These are phyloP conservation scores for Python bivittatus DNA, from an alignment of 2,113 vertebrate species.

Conservation along the genomic window DNA sequence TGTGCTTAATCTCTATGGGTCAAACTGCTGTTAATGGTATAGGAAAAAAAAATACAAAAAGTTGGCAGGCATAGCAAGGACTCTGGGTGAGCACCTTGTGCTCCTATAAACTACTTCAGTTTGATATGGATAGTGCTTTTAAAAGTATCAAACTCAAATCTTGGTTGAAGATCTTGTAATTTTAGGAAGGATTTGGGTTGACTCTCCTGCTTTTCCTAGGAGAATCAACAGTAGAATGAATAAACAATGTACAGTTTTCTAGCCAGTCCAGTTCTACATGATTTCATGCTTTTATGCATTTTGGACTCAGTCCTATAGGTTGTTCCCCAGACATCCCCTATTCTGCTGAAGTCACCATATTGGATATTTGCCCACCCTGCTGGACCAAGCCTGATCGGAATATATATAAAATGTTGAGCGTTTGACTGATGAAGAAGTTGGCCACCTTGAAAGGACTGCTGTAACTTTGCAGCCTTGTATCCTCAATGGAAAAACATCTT, in stretches of 20 bases:
- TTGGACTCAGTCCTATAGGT: background rate
- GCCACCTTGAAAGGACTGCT: rapidly evolving
- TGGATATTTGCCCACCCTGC: constrained; percentile 13
- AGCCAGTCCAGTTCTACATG: background rate
- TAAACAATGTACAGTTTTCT: background rate
- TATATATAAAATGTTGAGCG: background rate
- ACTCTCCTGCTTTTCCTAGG: background rate
- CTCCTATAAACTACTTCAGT: background rate
- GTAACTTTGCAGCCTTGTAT: rapidly evolving
- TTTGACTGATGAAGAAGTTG: background rate
- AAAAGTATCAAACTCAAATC: background rate
- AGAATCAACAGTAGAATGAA: background rate
- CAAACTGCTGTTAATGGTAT: background rate
- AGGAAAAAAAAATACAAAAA: background rate
- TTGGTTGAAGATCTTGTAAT: background rate
- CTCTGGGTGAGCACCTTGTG: background rate
- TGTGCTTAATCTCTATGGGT: background rate
- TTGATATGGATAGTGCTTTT: background rate
- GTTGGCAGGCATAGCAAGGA: background rate
- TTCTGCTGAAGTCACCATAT: background rate
- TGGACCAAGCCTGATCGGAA: background rate
- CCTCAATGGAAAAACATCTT: background rate
- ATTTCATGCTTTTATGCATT: constrained; percentile 26
- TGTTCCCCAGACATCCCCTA: background rate
- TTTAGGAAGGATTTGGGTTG: background rate